Evolutionary conservation across 2,797 vertebrate genomes (phyloP), one percentile per base, ranked within the genome.

Genomic region (Antrozous pallidus): DNA sequence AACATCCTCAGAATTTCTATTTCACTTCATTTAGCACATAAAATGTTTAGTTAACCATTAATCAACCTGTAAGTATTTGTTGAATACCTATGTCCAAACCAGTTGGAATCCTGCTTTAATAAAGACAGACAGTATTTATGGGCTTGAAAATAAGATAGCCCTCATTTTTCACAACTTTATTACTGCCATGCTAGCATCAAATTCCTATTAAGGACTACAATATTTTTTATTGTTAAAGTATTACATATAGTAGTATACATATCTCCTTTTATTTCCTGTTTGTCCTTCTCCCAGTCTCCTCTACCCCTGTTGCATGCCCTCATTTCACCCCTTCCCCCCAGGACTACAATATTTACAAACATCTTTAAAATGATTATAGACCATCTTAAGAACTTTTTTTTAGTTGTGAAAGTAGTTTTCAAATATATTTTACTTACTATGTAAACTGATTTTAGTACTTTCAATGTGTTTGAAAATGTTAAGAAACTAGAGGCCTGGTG

Each of bases 11-110:
- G 47, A 93, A 94, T 88, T 88, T 90, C 77, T 78, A 65, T 88
- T 89, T 93, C 71, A 95, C 45, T 94, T 90, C 56, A 94, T 75
- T 79, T 88, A 95, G 74, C 63, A 94, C 22, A 92, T 61, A 42
- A 94, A 93, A 94, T 89, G 80, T 89, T 87, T 80, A 93, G 93
- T 93, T 77, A 95, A 84, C 75, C 58, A 95, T 90, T 91, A 91
- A 93, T 89, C 78, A 90, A 77, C 42, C 22, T 90, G 20, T 8
- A 88, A 88, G 77, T 90, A 95, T 80, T 94, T 88, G 93, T 22
- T 92, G 58, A 93, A 86, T 83, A 38, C 26, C 77, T 61, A 86
- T 45, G 8, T 63, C 26, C 75, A 88, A 87, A 38, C 5, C 36
- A 73, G 18, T 63, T 95, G 78, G 65, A 88, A 88, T 58, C 16